A percentile compares a stretch with the other conserved stretches of the same genome.
Conservation (phyloP, 2,888 invertebrate species). For the Oeneis ivallda region DNA sequence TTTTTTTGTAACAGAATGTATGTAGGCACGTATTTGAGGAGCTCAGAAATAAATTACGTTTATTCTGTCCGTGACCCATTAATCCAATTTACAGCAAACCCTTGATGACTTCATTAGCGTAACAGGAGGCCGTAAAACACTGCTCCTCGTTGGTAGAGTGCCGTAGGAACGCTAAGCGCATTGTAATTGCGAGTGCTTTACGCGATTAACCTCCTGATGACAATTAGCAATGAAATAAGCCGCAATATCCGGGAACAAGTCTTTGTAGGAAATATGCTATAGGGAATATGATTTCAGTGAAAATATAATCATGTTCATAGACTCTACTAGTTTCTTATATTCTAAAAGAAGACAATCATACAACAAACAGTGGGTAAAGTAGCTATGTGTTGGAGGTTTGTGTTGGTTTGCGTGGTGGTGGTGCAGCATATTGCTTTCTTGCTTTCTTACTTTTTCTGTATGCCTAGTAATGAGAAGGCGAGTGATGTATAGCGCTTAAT, state of each 20-base stretch:
- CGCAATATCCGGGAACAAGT: slow-evolving; percentile 2
- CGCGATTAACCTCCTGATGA: slow-evolving; percentile 1
- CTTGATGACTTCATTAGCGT: slow-evolving; percentile 14
- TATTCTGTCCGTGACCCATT: slow-evolving; percentile 1
- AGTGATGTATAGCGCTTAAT: no score
- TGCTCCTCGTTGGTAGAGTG: background rate
- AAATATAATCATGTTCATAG: no score
- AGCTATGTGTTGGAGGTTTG: no score
- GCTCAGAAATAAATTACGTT: background rate
- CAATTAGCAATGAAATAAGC: slow-evolving; percentile 8
- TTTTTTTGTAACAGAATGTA: background rate
- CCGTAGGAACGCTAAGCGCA: background rate
- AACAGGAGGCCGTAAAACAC: background rate
- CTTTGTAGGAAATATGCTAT: background rate
- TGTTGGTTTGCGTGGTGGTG: no score
- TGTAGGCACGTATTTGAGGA: no score
- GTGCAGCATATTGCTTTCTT: no score
- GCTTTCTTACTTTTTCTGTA: no score
- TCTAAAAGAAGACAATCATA: no score
- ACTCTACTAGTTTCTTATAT: no score
- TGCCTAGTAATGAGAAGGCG: no score
- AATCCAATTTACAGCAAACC: slow-evolving; percentile 12
- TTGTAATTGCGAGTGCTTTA: background rate
- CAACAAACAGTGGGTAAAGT: no score
- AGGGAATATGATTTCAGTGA: no score